Percentiles rank a stretch among this genome's conserved stretches.
Conservation (phyloP, 2,797 vertebrate genomes). For the Sylvia borin region DNA sequence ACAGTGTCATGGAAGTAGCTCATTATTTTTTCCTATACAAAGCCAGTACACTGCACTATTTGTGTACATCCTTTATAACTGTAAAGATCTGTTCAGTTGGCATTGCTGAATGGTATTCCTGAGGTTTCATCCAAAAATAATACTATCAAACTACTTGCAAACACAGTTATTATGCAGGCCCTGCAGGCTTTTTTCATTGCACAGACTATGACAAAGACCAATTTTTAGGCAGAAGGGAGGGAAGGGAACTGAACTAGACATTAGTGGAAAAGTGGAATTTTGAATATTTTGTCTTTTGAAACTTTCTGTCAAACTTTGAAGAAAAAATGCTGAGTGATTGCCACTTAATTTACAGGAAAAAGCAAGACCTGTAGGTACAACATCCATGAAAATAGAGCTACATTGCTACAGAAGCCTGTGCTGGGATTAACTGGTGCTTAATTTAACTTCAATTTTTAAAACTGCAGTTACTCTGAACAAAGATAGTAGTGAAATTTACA, state of each 20-base stretch:
- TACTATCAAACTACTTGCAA: neutral
- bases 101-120: neutral
- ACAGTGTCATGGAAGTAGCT: neutral
- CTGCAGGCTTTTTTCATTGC: neutral
- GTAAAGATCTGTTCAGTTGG: neutral
- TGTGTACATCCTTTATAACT: neutral
- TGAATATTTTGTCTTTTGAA: neutral
- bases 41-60: neutral
- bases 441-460: neutral
- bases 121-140: neutral
- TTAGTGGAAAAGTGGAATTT: neutral
- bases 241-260: neutral
- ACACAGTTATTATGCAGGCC: neutral
- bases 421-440: neutral
- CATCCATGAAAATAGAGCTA: neutral
- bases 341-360: neutral
- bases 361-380: neutral
- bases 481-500: neutral
- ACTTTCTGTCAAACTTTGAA: neutral
- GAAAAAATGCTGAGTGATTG: neutral
- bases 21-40: neutral
- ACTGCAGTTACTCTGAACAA: neutral
- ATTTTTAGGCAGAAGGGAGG: neutral
- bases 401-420: neutral
- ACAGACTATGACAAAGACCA: neutral